Conservation (phyloP, 1,140 invertebrate species). For the Heterodera schachtii region DNA sequence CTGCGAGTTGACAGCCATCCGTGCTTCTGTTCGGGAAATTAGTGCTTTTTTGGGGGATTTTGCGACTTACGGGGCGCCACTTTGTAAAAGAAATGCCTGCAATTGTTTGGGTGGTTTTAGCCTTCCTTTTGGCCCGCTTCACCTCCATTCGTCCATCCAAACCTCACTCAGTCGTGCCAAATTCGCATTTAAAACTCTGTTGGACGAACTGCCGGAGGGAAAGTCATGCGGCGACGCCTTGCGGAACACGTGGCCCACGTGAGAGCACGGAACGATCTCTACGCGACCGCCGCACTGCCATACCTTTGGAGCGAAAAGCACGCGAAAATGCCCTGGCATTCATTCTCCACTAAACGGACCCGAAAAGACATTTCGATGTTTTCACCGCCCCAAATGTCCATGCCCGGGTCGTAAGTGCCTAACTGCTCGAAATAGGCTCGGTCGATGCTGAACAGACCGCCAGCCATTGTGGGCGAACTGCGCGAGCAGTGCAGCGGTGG, state of each 20-base stretch:
- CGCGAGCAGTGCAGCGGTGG: not conserved
- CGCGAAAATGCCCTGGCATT: slow-evolving; percentile 35
- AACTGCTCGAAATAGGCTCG: slow-evolving; percentile 75
- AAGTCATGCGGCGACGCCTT: slow-evolving; percentile 99
- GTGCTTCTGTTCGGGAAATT: slow-evolving; percentile 69
- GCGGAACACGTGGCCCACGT: slow-evolving; percentile 93
- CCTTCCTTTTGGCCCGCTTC: not conserved
- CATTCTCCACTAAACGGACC: slow-evolving; percentile 64
- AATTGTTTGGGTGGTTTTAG: not conserved
- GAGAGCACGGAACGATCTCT: slow-evolving; percentile 86
- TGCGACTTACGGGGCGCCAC: slow-evolving; percentile 85
- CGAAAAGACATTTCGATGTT: slow-evolving; percentile 91
- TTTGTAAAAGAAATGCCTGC: slow-evolving; percentile 89
- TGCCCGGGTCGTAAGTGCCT: slow-evolving; percentile 72
- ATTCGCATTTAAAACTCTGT: slow-evolving; percentile 94
- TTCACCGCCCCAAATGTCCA: slow-evolving; percentile 71
- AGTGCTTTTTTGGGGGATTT: not conserved
- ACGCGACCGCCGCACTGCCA: slow-evolving; percentile 94
- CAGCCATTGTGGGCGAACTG: slow-evolving; percentile 87
- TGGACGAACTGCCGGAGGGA: slow-evolving; percentile 94
- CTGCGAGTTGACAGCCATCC: slow-evolving; percentile 48
- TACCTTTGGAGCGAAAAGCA: slow-evolving; percentile 72
- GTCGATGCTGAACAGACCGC: slow-evolving; percentile 74
- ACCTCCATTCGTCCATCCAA: slow-evolving; percentile 84
- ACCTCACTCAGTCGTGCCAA: slow-evolving; percentile 92